Evolutionary conservation across 2,113 vertebrate species (phyloP).

Genomic region (Mixornis gularis): DNA sequence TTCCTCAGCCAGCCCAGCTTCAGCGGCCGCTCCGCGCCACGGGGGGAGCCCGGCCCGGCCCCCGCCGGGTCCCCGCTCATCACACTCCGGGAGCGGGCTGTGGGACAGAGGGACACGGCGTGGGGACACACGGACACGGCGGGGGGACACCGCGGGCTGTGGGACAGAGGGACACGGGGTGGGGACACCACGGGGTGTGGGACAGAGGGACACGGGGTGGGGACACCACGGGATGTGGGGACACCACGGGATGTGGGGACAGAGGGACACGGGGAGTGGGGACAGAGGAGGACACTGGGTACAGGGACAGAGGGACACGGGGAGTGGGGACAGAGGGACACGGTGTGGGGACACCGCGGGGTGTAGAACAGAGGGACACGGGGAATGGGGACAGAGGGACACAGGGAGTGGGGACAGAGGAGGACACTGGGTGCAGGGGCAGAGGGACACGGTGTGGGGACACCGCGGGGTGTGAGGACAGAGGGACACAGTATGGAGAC

Average conservation of each 20-base stretch:
- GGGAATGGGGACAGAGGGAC: not conserved
- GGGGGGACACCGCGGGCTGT: not conserved
- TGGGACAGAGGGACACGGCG: not conserved
- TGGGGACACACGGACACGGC: not conserved
- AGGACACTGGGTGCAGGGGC: not conserved
- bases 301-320: not conserved
- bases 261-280: no score
- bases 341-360: no score
- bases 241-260: not conserved
- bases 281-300: not conserved
- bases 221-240: not conserved
- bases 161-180: not conserved
- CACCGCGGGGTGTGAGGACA: not conserved
- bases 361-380: not conserved
- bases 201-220: not conserved
- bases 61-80: constrained; percentile 74
- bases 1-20: constrained; percentile 94
- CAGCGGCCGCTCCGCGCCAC: constrained; percentile 79
- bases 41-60: constrained; percentile 30
- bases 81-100: constrained; percentile 88
- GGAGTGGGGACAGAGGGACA: not conserved
- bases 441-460: not conserved
- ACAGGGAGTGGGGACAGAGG: not conserved
- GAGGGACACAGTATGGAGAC: not conserved
- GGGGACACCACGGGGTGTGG: not conserved